Percentiles rank a stretch among this genome's conserved stretches.
Conservation (phyloP, 1,140 invertebrate genomes). For the Philopotamus ludificatus region DNA sequence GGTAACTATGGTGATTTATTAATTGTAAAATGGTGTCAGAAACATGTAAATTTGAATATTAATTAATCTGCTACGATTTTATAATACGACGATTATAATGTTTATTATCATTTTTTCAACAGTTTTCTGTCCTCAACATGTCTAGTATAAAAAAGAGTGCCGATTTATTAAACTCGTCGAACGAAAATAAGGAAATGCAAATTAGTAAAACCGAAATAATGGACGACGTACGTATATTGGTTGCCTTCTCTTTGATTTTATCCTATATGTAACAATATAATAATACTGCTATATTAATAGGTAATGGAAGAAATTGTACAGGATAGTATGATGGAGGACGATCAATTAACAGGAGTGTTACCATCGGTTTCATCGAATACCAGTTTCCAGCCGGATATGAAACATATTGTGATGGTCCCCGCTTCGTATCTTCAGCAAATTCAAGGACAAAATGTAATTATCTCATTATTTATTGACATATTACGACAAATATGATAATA, state of each 20-base stretch:
- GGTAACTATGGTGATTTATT: no score
- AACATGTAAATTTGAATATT: no score
- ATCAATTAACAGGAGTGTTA: not conserved
- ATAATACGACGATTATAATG: no score
- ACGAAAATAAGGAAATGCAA: conserved; percentile 11
- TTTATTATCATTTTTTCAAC: no score
- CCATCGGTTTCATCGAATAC: not conserved
- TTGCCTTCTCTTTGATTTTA: not conserved
- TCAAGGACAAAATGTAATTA: conserved; percentile 22
- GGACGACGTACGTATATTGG: conserved; percentile 24
- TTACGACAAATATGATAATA: not conserved
- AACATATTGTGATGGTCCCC: conserved; percentile 34
- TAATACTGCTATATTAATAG: not conserved
- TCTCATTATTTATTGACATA: not conserved
- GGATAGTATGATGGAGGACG: not conserved
- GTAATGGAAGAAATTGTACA: conserved; percentile 26
- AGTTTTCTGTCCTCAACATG: conserved; percentile 9
- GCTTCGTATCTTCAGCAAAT: conserved; percentile 31
- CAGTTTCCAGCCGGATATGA: conserved; percentile 15
- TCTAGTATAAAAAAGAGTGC: not conserved
- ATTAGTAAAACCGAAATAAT: conserved; percentile 19
- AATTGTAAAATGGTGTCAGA: no score
- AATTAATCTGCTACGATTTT: no score
- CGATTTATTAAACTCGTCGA: no score
- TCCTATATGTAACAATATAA: not conserved